Evolutionary conservation across 2,797 vertebrate genomes (phyloP).

Genomic region (Falco naumanni): DNA sequence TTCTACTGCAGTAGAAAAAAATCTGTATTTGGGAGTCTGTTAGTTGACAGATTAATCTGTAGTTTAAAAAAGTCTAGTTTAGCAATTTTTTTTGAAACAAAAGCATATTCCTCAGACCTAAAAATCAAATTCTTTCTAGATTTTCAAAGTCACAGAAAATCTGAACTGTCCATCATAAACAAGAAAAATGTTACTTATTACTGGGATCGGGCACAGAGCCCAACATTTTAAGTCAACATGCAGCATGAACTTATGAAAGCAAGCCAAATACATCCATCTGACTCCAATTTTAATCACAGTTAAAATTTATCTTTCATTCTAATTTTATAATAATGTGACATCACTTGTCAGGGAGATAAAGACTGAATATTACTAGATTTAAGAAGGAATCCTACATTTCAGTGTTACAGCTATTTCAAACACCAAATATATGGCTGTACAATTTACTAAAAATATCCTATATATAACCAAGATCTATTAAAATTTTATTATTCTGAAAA

Average conservation of each 20-base stretch:
- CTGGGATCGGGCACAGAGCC: background rate
- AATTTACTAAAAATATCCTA: background rate
- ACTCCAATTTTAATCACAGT: constrained; percentile 33
- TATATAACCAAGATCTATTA: background rate
- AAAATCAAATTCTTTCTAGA: background rate
- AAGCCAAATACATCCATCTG: constrained; percentile 37
- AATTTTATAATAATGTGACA: constrained; percentile 29
- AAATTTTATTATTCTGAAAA: background rate
- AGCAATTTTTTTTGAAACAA: background rate
- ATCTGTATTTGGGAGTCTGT: background rate
- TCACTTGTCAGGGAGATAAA: background rate
- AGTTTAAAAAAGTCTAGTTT: background rate
- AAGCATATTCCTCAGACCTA: background rate
- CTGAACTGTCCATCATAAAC: background rate
- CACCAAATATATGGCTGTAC: background rate
- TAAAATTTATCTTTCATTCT: constrained; percentile 11
- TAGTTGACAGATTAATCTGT: background rate
- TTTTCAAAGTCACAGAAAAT: background rate
- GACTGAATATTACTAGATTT: background rate
- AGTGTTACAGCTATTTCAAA: background rate
- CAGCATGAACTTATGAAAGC: constrained; percentile 2
- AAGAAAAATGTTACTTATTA: background rate
- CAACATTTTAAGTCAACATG: background rate
- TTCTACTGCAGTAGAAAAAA: background rate
- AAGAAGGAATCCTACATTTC: background rate